phyloP scores from a whole-genome alignment of 2,113 vertebrate genomes.

The Capricornis sumatraensis region DNA sequence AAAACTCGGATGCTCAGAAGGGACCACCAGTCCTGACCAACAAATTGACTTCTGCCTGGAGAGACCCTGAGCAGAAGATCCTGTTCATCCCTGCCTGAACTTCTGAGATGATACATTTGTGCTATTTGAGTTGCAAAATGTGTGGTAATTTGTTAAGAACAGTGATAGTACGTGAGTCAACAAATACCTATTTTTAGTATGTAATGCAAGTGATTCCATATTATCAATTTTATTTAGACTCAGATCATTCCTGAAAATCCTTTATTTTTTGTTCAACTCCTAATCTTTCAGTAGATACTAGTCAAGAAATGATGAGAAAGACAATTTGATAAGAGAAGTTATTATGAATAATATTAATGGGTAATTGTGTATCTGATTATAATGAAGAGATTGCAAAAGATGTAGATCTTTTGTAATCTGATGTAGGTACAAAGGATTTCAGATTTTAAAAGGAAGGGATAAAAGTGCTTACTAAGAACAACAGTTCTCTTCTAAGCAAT shows the following conservation, averaged over 20 bases:
- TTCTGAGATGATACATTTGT: not conserved
- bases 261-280: not conserved
- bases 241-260: not conserved
- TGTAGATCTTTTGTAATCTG: not conserved
- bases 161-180: not conserved
- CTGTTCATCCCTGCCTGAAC: not conserved
- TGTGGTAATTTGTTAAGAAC: not conserved
- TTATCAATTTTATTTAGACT: not conserved
- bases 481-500: not conserved
- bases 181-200: not conserved
- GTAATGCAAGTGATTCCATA: not conserved
- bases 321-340: not conserved
- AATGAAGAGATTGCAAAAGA: not conserved
- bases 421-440: not conserved
- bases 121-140: not conserved
- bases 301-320: not conserved
- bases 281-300: not conserved
- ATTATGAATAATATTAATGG: not conserved
- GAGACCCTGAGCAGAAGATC: not conserved
- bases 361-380: not conserved
- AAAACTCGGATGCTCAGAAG: not conserved
- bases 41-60: not conserved
- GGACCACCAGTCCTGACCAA: not conserved
- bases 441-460: not conserved
- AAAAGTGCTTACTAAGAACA: slow-evolving; percentile 3